Percentiles rank a stretch among this genome's conserved stretches.
Conservation (phyloP, 2,797 vertebrate species). For the Cyclura pinguis region DNA sequence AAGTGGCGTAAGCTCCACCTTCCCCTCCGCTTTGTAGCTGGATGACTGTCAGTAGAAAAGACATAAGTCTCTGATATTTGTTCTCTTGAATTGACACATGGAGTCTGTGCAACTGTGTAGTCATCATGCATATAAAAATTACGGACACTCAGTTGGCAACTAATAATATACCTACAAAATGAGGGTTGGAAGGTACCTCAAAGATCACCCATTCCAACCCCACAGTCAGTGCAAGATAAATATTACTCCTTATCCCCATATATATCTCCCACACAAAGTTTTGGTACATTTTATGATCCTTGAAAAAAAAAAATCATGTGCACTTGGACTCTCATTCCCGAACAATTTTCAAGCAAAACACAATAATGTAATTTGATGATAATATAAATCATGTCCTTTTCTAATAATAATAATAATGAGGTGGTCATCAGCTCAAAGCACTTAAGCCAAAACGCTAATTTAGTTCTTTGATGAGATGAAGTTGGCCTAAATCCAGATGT, state of each 20-base stretch:
- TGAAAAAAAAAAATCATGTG: neutral
- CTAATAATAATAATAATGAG: constrained; percentile 19
- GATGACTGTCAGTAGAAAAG: too few species aligned
- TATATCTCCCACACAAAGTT: neutral
- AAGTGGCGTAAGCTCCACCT: too few species aligned
- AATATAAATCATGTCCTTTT: neutral
- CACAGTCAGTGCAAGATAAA: neutral
- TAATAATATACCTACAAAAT: neutral
- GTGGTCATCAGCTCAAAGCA: constrained; percentile 24
- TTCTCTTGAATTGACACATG: neutral
- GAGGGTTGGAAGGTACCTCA: neutral
- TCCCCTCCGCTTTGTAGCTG: too few species aligned
- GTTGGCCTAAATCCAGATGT: constrained; percentile 16
- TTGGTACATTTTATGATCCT: neutral
- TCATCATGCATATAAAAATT: neutral
- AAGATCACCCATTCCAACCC: neutral
- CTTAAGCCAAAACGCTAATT: constrained; percentile 26
- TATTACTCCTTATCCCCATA: neutral
- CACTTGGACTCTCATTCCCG: neutral
- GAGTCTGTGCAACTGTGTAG: neutral
- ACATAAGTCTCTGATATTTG: too few species aligned
- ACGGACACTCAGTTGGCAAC: neutral
- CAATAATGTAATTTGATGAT: neutral
- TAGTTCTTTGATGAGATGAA: constrained; percentile 25
- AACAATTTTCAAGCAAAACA: constrained; percentile 19